Base-by-base conservation (phyloP, 2,888 invertebrate species). In the Rugalucina vietnamica region DNA sequence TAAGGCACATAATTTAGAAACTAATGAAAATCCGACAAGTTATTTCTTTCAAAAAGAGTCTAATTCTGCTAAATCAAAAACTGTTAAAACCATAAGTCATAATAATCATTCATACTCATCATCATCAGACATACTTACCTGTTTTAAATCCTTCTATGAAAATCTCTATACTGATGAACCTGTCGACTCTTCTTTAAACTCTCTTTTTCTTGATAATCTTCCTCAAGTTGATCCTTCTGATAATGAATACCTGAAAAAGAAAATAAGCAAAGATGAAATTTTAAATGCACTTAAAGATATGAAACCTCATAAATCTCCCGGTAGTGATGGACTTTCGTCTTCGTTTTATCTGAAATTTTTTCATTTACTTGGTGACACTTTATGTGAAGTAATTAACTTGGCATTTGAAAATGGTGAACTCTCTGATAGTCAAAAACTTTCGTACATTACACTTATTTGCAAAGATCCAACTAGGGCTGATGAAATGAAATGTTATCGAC, bases 261-360 rank as follows among this genome's bases (percentile, higher is more conserved):
- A 36, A n/a, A 81, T 84, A 34, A 4, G 43, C 4, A 80, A 80
- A 36, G 14, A 18, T 21, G 77, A 77, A 76, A 79, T 73, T 60
- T 65, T 72, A 8, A 1, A 0, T 36, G 29, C 29, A 12, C 32
- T 82, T 49, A 82, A 78, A 74, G 69, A 70, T 12, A 80, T 77
- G 77, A 21, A 75, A 8, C 43, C 50, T 18, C 49, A 57, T 34
- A 84, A 80, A 74, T 77, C 76, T 36, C 84, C 84, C 5, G 84
- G 84, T 49, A 71, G 76, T 76, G 79, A 79, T 65, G 79, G 83
- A n/a, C 54, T 83, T 34, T 32, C 76, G 1, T 39, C 65, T 1
- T 54, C 43, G 8, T 79, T 82, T 70, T 79, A 82, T 36, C 29
- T 84, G 21, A 80, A 60, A 29, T 76, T 79, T 50, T 84, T 84